Evolutionary conservation across 2,888 invertebrate species (phyloP), one percentile per base, ranked within the genome.

Genomic region (Rhyacophila evoluta): DNA sequence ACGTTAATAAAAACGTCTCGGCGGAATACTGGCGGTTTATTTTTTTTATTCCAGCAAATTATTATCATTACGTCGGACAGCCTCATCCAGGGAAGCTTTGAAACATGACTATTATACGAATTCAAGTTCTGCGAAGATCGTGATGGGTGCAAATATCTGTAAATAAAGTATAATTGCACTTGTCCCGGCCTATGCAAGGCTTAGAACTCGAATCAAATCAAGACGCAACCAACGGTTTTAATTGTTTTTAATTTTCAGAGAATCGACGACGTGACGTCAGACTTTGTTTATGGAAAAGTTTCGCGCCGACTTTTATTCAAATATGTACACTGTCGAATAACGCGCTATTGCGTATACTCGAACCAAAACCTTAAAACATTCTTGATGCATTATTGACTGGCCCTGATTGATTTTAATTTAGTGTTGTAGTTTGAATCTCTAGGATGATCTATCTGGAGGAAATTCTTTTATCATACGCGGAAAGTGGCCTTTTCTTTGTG

Each of bases 151-250:
- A 88, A 76, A 89, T 89, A 89, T 89, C 89, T 87, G 85, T 87
- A 85, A 78, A 84, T 84, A 86, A 86, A 86, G 87, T 86, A 90
- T 80, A 89, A 90, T 90, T 89, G 90, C 90, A 89, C 90, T 89
- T 89, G 90, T 90, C 90, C 89, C 90, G 89, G 90, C 89, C 89
- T 89, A 89, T 89, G 88, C 88, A 88, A 88, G 87, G 89, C 55
- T 12, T 6, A 15, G 3, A 19, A 55, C 19, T 55, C 19, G n/a
- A n/a, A 68, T 1, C 68, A 12, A 28, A n/a, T 69, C 29, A 11
- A 29, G 28, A 41, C n/a, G n/a, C 10, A 5, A 10, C 10, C 41
- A 12, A 11, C 15, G 10, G 41, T 41, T n/a, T n/a, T 15, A 2
- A 41, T 15, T 41, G 6, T 10, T 55, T 25, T 19, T 1, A 25